Evolutionary conservation across 2,113 vertebrate genomes (phyloP).

Genomic region (Miniopterus natalensis): DNA sequence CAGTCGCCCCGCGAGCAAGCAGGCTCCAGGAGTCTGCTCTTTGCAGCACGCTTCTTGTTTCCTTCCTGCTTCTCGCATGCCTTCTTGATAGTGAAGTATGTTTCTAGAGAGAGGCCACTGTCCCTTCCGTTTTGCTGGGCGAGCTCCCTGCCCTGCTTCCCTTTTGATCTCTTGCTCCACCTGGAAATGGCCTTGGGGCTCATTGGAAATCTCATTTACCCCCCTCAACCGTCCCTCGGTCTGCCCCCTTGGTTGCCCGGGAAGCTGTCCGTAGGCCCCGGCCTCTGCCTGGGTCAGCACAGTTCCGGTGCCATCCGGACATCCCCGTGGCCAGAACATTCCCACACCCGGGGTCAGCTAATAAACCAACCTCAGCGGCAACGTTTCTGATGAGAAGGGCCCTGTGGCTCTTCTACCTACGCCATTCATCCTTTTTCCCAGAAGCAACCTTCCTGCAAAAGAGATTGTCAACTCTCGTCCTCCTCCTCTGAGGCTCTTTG

Average conservation of each 20-base stretch:
- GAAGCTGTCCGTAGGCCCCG: neutral
- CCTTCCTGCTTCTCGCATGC: neutral
- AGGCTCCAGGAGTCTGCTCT: neutral
- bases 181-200: slow-evolving; percentile 28
- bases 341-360: neutral
- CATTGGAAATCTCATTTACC: neutral
- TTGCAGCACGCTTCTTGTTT: neutral
- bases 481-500: slow-evolving; percentile 26
- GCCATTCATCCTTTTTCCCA: neutral
- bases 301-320: neutral
- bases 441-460: neutral
- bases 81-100: neutral
- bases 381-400: slow-evolving; percentile 53
- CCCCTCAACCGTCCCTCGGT: neutral
- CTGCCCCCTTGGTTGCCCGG: neutral
- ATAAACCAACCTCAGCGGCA: neutral
- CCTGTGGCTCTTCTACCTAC: neutral
- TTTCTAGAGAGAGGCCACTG: neutral
- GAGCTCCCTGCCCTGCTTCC: neutral
- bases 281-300: rapidly evolving
- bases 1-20: neutral
- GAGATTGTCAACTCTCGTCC: slow-evolving; percentile 1
- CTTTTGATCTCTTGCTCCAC: neutral
- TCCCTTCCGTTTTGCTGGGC: neutral
- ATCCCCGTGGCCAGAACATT: slow-evolving; percentile 29